phyloP scores from a whole-genome alignment of 2,888 invertebrate genomes.

The Buathra laborator region DNA sequence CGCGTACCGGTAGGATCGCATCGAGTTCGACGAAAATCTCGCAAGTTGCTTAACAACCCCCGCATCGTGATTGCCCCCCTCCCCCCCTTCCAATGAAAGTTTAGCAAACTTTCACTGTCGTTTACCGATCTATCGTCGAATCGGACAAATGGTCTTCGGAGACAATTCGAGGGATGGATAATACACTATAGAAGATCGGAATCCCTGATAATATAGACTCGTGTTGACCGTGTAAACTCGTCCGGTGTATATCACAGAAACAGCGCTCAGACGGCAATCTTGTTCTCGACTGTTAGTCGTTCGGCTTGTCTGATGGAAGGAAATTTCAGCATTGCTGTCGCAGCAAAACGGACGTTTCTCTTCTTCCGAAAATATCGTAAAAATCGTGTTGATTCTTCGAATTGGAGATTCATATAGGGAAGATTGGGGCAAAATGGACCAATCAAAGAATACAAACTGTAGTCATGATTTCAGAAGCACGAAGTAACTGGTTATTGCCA shows the following conservation, averaged over 20 bases:
- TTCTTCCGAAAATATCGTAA: background rate
- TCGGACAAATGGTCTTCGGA: slow-evolving; percentile 55
- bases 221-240: slow-evolving; percentile 25
- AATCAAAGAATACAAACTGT: too few relatives aligned
- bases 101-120: slow-evolving; percentile 37
- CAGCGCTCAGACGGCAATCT: background rate
- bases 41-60: background rate
- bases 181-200: slow-evolving; percentile 47
- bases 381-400: background rate
- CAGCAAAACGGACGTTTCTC: slow-evolving; percentile 42
- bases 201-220: slow-evolving; percentile 12
- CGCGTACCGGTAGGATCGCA: slow-evolving; percentile 17
- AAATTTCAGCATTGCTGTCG: slow-evolving; percentile 59
- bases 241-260: background rate
- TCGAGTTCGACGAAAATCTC: slow-evolving; percentile 40
- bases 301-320: slow-evolving; percentile 6
- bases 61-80: slow-evolving; percentile 23
- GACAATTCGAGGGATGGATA: slow-evolving; percentile 47
- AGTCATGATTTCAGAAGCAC: too few relatives aligned
- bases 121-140: slow-evolving; percentile 18
- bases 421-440: too few relatives aligned
- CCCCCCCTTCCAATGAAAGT: slow-evolving; percentile 37
- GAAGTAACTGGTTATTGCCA: too few relatives aligned
- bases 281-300: slow-evolving; percentile 6
- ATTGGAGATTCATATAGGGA: background rate